Conservation (phyloP, 2,113 vertebrate species). For the Mesoclemmys tuberculata region DNA sequence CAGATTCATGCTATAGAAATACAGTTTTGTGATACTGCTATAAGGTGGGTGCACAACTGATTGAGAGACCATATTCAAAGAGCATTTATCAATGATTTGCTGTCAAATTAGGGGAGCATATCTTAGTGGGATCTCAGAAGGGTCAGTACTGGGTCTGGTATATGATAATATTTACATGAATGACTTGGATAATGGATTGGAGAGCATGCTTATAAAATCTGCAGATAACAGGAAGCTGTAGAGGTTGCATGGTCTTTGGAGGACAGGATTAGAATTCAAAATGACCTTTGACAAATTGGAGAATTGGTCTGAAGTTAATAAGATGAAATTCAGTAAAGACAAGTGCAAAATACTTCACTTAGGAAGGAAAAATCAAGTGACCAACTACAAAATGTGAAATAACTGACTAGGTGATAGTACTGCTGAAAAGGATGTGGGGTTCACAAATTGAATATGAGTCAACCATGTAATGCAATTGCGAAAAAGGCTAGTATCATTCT, state of each 20-base stretch:
- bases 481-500: background rate
- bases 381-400: background rate
- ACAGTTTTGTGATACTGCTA: background rate
- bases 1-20: background rate
- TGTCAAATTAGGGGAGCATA: background rate
- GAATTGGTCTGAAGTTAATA: background rate
- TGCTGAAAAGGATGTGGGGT: background rate
- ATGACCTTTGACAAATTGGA: background rate
- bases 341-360: background rate
- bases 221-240: background rate
- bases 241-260: background rate
- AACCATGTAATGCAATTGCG: background rate
- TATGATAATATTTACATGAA: background rate
- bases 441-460: background rate
- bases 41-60: background rate
- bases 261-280: background rate
- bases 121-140: background rate
- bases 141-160: background rate
- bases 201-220: background rate
- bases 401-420: background rate
- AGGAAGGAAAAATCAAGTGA: background rate
- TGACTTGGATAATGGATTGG: background rate
- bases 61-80: background rate
- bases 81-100: background rate
- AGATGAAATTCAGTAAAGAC: background rate